Conservation (phyloP, 2,888 invertebrate species). For the Meghimatium bilineatum region DNA sequence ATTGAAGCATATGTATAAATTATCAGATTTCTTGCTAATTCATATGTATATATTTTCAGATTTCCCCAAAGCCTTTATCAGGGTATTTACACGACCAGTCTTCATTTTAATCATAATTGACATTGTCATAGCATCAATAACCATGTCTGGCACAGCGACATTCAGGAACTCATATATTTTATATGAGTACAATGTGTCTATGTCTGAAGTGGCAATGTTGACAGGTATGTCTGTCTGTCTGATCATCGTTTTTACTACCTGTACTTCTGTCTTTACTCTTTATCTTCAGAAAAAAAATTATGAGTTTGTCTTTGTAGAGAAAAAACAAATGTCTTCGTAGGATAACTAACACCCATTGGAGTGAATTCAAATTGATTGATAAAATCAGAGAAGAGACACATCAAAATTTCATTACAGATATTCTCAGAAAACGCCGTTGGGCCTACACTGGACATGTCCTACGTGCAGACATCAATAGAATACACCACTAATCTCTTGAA, state of each 20-base stretch:
- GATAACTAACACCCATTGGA: no score
- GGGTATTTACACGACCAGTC: neutral
- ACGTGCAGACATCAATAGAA: no score
- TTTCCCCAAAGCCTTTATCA: slow-evolving; percentile 15
- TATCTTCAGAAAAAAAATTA: neutral
- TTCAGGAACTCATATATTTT: slow-evolving; percentile 15
- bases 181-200: slow-evolving; percentile 29
- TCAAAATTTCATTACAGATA: no score
- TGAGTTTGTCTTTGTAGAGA: no score
- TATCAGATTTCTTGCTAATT: neutral
- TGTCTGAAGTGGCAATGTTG: slow-evolving; percentile 5
- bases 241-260: neutral
- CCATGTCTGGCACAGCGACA: neutral
- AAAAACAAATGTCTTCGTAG: no score
- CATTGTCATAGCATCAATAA: neutral
- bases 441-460: no score
- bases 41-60: neutral
- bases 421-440: no score
- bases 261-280: neutral
- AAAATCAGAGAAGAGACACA: no score
- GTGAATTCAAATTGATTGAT: no score
- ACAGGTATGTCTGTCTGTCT: slow-evolving; percentile 16
- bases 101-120: slow-evolving; percentile 14
- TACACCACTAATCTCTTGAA: no score
- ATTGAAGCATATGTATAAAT: no score